phyloP scores from a whole-genome alignment of 2,888 invertebrate species.

The Scrobipalpa atriplicella region DNA sequence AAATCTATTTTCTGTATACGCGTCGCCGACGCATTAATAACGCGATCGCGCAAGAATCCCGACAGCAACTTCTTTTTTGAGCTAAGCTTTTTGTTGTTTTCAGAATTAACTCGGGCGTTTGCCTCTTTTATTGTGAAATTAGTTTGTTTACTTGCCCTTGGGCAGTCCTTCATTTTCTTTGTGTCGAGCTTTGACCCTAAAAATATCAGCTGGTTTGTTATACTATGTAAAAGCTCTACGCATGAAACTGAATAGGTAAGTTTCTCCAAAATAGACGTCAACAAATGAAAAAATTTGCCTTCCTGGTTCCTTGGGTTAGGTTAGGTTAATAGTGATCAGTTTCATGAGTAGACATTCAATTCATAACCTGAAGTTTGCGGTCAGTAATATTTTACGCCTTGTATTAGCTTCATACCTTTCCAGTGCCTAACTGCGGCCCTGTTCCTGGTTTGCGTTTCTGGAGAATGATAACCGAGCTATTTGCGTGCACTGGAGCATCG shows the following conservation, averaged over 20 bases:
- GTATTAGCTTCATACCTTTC: slow-evolving; percentile 38
- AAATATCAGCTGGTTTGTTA: not conserved
- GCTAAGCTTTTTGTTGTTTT: slow-evolving; percentile 32
- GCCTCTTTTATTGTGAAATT: slow-evolving; percentile 18
- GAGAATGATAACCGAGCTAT: slow-evolving; percentile 73
- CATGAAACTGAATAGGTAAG: too few relatives aligned
- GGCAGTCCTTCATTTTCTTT: not conserved
- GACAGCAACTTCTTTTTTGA: slow-evolving; percentile 23
- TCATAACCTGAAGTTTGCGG: too few relatives aligned
- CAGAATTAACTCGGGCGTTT: slow-evolving; percentile 25
- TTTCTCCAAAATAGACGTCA: too few relatives aligned
- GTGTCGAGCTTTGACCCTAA: not conserved
- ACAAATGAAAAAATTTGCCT: too few relatives aligned
- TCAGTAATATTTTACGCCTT: too few relatives aligned
- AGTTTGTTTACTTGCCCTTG: slow-evolving; percentile 16
- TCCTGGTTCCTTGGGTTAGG: too few relatives aligned
- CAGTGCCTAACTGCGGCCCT: slow-evolving; percentile 65
- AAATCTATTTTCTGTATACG: slow-evolving; percentile 35
- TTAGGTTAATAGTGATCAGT: too few relatives aligned
- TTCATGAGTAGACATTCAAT: too few relatives aligned
- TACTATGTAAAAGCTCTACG: too few relatives aligned
- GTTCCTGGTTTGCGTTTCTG: slow-evolving; percentile 61
- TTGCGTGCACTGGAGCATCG: slow-evolving; percentile 46
- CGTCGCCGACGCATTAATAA: slow-evolving; percentile 36
- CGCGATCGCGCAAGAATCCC: slow-evolving; percentile 26